Percentiles rank a stretch among this genome's conserved stretches.
These are phyloP conservation scores for Auanema sp. DNA, from an alignment of 2,888 invertebrate species.

Conservation along the genomic window DNA sequence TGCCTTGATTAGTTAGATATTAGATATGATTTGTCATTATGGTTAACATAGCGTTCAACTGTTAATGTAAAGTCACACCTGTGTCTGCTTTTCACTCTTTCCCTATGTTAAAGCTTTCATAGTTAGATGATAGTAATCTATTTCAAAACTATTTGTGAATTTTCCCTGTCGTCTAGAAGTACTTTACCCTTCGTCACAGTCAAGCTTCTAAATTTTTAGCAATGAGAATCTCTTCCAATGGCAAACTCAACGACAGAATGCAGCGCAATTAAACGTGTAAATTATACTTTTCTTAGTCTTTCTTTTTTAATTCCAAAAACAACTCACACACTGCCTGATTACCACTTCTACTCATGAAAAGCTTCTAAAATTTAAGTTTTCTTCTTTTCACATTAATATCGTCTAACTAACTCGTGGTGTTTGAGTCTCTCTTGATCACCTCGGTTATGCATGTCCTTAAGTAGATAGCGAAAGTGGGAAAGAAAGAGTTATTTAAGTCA, in stretches of 20 bases:
- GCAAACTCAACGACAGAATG: constrained; percentile 41
- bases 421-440: background rate
- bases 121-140: constrained; percentile 4
- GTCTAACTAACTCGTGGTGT: background rate
- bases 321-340: background rate
- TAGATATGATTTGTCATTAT: background rate
- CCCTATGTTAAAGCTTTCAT: constrained; percentile 7
- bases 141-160: background rate
- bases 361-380: background rate
- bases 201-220: constrained; percentile 27
- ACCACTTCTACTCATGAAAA: background rate
- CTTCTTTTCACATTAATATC: constrained; percentile 2
- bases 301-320: background rate
- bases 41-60: background rate
- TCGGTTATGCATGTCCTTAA: too few relatives aligned
- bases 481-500: background rate
- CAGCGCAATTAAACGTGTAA: constrained; percentile 44
- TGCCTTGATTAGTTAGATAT: background rate
- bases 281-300: constrained; percentile 20
- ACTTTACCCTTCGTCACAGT: background rate
- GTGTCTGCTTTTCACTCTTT: constrained; percentile 11
- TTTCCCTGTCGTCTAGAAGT: background rate
- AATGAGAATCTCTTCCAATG: constrained; percentile 48
- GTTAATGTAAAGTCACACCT: constrained; percentile 4
- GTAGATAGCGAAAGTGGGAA: too few relatives aligned